Base-by-base conservation (phyloP, 2,888 invertebrate species). In the Cremastinae sp. region DNA sequence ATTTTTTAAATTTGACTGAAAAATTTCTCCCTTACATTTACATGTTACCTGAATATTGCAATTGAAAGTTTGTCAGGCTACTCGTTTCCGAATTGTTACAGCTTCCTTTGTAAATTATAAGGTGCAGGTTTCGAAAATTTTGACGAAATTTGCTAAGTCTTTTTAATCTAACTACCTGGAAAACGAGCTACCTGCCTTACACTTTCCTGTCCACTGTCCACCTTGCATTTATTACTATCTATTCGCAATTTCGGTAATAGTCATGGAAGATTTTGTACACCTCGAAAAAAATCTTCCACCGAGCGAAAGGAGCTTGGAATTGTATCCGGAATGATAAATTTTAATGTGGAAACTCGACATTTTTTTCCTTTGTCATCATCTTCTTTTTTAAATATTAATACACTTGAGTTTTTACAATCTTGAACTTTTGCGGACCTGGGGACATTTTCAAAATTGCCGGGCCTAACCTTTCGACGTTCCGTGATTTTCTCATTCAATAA, bases 351-450 rank as follows among this genome's bases (percentile, higher is more conserved):
- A 55, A 28, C 28, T 28, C 5, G 28, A 28, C 28, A 5, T 3
- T 28, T 28, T 28, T 28, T 28, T 28, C n/a, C 28, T 28, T 28
- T 5, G 28, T 28, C 2, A 2, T 28, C 28, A 28, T 28, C 28
- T 28, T 28, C 28, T 28, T 28, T 28, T 28, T n/a, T n/a, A n/a
- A n/a, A n/a, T n/a, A 28, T 28, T 28, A 28, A 28, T 28, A 2
- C 28, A 28, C 28, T 3, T 28, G 28, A 28, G 28, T 28, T 28
- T 28, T 28, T 28, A 28, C 14, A 22, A 22, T 43, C 41, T 58
- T 58, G 58, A 58, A 58, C 41, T 58, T 58, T 41, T 20, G 22
- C 41, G 20, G 39, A 41, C 41, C 20, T 20, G 20, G 10, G n/a
- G n/a, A 18, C 16, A 7, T 20, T 58, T 41, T 56, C 8, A 37